phyloP scores from a whole-genome alignment of 2,797 vertebrate genomes.

The Liasis olivaceus region DNA sequence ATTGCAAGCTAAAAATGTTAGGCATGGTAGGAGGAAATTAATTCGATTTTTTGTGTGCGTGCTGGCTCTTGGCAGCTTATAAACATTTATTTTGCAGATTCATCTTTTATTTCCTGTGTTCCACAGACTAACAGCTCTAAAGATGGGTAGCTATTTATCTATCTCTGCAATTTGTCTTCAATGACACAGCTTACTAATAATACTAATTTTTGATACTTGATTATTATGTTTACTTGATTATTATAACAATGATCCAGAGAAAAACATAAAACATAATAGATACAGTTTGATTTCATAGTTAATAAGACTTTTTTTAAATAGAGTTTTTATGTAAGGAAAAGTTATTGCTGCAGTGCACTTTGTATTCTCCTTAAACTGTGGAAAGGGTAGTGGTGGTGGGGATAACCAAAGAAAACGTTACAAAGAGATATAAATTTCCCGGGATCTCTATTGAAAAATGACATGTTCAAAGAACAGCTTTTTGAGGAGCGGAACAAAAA shows the following conservation, averaged over 20 bases:
- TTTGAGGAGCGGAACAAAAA: background rate
- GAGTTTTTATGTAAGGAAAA: background rate
- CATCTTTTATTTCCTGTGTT: no score
- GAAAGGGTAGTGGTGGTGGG: background rate
- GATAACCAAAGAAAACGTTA: background rate
- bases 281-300: background rate
- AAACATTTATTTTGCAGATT: no score
- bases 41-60: slow-evolving; percentile 26
- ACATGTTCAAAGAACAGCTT: background rate
- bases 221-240: no score
- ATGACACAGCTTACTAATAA: no score
- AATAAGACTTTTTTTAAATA: background rate
- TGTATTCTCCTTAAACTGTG: background rate
- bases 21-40: slow-evolving; percentile 1
- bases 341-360: background rate
- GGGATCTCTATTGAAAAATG: background rate
- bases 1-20: slow-evolving; percentile 27
- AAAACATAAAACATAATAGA: no score
- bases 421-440: background rate
- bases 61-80: slow-evolving; percentile 42
- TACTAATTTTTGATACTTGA: no score
- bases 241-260: no score
- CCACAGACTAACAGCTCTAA: no score
- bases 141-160: no score
- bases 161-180: no score